Conservation (phyloP, 2,797 vertebrate species). For the Sebastes glaucus region DNA sequence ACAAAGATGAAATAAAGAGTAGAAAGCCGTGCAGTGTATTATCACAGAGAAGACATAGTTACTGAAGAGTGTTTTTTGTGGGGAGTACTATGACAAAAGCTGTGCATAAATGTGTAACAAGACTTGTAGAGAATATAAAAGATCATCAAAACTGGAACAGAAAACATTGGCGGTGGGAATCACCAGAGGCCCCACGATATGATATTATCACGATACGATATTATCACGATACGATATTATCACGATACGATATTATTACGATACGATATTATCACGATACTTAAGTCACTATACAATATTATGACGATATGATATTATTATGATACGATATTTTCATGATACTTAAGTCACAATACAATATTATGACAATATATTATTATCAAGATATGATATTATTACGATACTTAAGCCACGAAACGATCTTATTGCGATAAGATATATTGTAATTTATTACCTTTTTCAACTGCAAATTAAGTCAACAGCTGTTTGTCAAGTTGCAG, state of each 20-base stretch:
- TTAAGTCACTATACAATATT: too few relatives aligned
- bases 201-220: neutral
- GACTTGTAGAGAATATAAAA: neutral
- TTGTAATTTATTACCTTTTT: too few relatives aligned
- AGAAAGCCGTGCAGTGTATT: neutral
- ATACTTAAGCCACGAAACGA: too few relatives aligned
- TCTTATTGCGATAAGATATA: too few relatives aligned
- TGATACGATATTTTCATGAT: too few relatives aligned
- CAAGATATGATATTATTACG: too few relatives aligned
- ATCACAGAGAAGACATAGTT: neutral
- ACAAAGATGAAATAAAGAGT: slow-evolving; percentile 3
- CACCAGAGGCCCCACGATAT: neutral
- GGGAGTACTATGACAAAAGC: neutral
- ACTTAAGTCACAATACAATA: too few relatives aligned
- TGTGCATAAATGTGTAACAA: neutral
- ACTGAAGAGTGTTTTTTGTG: neutral
- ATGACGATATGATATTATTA: too few relatives aligned
- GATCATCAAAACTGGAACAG: neutral
- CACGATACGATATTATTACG: too few relatives aligned
- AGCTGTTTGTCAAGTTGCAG: neutral
- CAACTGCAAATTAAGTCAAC: neutral
- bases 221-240: too few relatives aligned
- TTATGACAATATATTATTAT: too few relatives aligned
- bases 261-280: too few relatives aligned
- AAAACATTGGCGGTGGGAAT: neutral